Percentiles rank a stretch among this genome's conserved stretches.
These are phyloP conservation scores for Daphoenositta chrysoptera DNA, from an alignment of 2,113 vertebrate species.

Conservation along the genomic window DNA sequence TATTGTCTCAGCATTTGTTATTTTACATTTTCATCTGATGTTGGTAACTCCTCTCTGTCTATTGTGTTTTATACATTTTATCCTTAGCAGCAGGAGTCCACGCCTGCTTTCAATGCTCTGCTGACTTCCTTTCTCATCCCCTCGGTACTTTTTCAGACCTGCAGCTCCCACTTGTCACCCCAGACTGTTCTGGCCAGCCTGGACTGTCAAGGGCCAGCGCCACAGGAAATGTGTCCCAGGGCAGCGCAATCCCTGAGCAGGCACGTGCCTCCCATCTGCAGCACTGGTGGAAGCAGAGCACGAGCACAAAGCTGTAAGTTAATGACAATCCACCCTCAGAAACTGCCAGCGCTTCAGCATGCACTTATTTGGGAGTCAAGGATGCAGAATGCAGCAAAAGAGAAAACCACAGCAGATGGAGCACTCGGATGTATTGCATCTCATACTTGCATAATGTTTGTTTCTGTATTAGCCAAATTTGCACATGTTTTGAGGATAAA, in stretches of 20 bases:
- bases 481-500: neutral
- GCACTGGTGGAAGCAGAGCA: neutral
- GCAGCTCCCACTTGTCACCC: conserved; percentile 68
- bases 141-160: conserved; percentile 69
- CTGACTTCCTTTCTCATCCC: neutral
- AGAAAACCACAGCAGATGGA: neutral
- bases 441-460: neutral
- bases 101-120: neutral
- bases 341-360: neutral
- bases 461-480: neutral
- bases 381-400: neutral
- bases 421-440: neutral
- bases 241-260: neutral
- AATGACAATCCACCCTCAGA: neutral
- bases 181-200: conserved; percentile 69
- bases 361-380: neutral
- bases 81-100: neutral
- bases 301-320: conserved; percentile 43
- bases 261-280: neutral
- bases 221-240: neutral
- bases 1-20: neutral
- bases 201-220: neutral
- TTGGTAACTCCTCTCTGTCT: neutral
- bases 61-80: neutral
- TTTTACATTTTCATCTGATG: neutral